These are phyloP conservation scores for Oxyruncus cristatus DNA, from an alignment of 2,113 vertebrate species.

Conservation along the genomic window DNA sequence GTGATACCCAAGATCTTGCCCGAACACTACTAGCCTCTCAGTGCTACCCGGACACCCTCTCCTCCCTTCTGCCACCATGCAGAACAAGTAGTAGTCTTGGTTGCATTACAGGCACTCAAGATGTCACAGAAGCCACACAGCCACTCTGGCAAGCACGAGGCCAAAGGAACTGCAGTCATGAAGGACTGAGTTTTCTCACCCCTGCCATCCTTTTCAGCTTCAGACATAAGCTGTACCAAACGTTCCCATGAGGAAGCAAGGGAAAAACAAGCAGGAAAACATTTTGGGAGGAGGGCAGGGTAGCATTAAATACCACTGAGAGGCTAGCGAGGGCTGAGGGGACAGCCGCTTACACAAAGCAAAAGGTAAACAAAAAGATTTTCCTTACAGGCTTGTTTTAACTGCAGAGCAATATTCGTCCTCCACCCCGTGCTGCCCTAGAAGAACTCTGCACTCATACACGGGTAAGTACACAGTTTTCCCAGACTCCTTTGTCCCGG, in stretches of 20 bases:
- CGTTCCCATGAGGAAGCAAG: background rate
- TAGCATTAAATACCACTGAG: background rate
- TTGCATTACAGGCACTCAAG: accelerated
- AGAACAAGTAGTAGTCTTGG: background rate
- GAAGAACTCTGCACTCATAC: background rate
- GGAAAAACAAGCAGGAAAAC: background rate
- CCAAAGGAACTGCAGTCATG: background rate
- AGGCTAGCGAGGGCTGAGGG: background rate
- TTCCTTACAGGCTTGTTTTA: background rate
- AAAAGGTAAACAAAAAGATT: background rate
- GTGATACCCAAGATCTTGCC: background rate
- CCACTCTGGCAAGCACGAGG: background rate
- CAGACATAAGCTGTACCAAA: background rate
- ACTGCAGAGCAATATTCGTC: background rate
- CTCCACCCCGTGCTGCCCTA: background rate
- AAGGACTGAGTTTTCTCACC: background rate
- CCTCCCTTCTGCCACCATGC: background rate
- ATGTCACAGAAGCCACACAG: background rate
- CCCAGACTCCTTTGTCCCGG: background rate
- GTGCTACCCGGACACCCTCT: background rate
- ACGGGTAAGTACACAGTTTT: background rate
- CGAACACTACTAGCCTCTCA: background rate
- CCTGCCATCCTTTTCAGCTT: background rate
- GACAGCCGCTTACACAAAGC: background rate
- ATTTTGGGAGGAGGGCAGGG: background rate